Evolutionary conservation across 2,888 invertebrate genomes (phyloP).

Genomic region (Drosophila buzzatii): DNA sequence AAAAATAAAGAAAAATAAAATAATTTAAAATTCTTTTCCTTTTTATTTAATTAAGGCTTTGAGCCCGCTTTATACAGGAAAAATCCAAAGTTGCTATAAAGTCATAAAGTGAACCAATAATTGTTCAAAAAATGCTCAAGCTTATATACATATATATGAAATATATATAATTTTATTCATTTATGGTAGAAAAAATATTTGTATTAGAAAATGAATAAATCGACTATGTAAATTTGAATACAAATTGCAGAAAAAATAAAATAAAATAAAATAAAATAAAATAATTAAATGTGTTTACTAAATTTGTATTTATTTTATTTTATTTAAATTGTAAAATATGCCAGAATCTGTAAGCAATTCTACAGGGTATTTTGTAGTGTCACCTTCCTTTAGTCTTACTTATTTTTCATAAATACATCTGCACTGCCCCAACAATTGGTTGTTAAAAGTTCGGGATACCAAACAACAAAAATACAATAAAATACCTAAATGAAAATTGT

Average conservation of each 20-base stretch:
- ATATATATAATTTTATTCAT: background rate
- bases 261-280: too few relatives aligned
- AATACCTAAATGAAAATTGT: constrained; percentile 15
- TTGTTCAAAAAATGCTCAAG: background rate
- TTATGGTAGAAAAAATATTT: background rate
- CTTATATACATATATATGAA: background rate
- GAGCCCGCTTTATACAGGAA: background rate
- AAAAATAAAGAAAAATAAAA: background rate
- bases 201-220: background rate
- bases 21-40: background rate
- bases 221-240: background rate
- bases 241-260: background rate
- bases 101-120: background rate
- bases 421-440: constrained; percentile 42
- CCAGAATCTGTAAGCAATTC: background rate
- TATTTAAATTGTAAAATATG: too few relatives aligned
- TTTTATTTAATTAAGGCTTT: background rate
- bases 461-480: constrained; percentile 2
- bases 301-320: too few relatives aligned
- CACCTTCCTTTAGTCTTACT: background rate
- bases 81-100: background rate
- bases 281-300: too few relatives aligned
- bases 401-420: constrained; percentile 39
- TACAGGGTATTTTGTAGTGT: constrained; percentile 22
- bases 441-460: constrained; percentile 47